phyloP scores from a whole-genome alignment of 2,113 vertebrate species.

The Penelope pileata region DNA sequence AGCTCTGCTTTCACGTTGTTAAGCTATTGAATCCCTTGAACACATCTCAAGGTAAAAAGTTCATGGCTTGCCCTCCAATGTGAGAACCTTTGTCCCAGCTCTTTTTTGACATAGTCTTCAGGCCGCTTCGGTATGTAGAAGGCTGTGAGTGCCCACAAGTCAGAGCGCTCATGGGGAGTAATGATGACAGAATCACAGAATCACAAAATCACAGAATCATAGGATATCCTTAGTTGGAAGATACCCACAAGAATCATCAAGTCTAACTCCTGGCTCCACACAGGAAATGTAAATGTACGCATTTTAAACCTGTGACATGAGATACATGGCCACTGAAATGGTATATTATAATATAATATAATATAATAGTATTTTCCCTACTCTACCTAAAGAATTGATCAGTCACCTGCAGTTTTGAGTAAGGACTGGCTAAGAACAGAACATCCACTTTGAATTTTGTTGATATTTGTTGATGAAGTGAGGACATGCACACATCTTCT shows the following conservation, averaged over 20 bases:
- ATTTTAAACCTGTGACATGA: neutral
- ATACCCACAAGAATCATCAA: neutral
- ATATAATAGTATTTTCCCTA: too few relatives aligned
- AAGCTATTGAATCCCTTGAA: neutral
- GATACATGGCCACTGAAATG: neutral
- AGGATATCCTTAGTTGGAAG: neutral
- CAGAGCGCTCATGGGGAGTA: rapidly evolving
- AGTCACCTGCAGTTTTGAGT: neutral
- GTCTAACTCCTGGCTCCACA: neutral
- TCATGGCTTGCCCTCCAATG: neutral
- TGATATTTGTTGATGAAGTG: too few relatives aligned
- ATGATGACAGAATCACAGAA: neutral
- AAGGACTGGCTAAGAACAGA: neutral
- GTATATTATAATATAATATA: too few relatives aligned
- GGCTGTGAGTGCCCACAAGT: neutral
- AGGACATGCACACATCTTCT: neutral
- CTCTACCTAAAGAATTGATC: neutral
- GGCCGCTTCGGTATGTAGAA: neutral
- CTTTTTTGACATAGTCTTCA: neutral
- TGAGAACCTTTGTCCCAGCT: rapidly evolving
- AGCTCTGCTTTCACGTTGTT: neutral
- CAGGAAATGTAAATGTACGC: neutral
- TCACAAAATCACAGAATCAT: neutral
- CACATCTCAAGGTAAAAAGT: neutral
- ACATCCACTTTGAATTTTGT: neutral